Conservation (phyloP, 2,113 vertebrate species). For the Nycticebus coucang region DNA sequence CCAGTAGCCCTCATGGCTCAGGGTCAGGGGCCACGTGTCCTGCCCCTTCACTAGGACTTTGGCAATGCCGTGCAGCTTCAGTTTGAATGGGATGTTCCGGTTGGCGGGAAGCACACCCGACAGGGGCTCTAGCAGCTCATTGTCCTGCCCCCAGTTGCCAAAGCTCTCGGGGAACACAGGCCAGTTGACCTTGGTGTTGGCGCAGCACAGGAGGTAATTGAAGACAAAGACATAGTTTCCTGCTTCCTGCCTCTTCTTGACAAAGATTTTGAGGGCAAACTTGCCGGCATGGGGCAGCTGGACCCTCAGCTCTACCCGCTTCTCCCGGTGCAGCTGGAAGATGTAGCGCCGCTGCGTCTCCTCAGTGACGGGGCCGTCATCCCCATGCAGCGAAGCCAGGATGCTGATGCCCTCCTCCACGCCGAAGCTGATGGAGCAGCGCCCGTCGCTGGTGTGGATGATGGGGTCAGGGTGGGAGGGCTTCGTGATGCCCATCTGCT, state of each 20-base stretch:
- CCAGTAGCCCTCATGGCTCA: constrained; percentile 85
- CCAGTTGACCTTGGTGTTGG: constrained; percentile 86
- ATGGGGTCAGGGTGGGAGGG: constrained; percentile 81
- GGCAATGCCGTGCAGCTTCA: constrained; percentile 85
- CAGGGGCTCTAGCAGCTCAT: constrained; percentile 88
- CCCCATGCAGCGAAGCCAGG: constrained; percentile 81
- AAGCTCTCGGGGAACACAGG: constrained; percentile 86
- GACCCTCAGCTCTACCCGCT: constrained; percentile 84
- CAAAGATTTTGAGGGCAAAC: constrained; percentile 87
- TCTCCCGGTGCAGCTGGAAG: constrained; percentile 82
- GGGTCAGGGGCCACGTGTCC: constrained; percentile 79
- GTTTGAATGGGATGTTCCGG: constrained; percentile 84
- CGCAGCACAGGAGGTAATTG: constrained; percentile 89
- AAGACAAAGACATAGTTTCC: constrained; percentile 87
- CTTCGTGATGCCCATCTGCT: constrained; percentile 86
- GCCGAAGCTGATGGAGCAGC: constrained; percentile 85
- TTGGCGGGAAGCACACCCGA: constrained; percentile 86
- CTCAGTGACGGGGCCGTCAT: constrained; percentile 68
- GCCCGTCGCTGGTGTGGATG: constrained; percentile 86
- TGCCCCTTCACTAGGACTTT: constrained; percentile 86
- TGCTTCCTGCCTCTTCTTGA: constrained; percentile 85
- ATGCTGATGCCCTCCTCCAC: constrained; percentile 83
- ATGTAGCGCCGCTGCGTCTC: constrained; percentile 82
- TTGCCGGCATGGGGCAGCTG: constrained; percentile 86
- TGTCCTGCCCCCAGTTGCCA: constrained; percentile 84